phyloP scores from a whole-genome alignment of 2,797 vertebrate species.

The Percopsis omiscomaycus region DNA sequence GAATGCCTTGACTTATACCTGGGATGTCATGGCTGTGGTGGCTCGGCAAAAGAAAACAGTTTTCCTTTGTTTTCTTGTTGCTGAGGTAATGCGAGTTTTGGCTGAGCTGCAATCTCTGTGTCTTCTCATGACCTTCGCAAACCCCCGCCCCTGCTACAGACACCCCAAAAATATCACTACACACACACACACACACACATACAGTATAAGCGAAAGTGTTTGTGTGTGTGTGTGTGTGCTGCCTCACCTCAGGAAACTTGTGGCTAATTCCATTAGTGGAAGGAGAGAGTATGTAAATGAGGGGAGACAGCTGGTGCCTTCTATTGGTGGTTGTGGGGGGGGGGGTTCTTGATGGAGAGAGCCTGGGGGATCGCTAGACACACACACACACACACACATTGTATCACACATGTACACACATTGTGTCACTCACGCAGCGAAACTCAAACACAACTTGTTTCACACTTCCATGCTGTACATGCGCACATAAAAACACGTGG shows the following conservation, averaged over 20 bases:
- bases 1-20: not conserved
- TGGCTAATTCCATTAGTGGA: conserved; percentile 98
- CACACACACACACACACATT: conserved; percentile 28
- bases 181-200: not conserved
- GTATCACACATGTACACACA: conserved; percentile 11
- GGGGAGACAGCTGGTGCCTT: conserved; percentile 93
- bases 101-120: conserved; percentile 18
- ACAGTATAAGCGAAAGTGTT: conserved; percentile 24
- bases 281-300: conserved; percentile 92
- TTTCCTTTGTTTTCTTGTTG: conserved; percentile 14
- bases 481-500: not conserved
- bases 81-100: conserved; percentile 29
- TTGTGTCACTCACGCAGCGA: conserved; percentile 11
- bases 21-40: not conserved
- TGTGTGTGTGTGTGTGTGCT: conserved; percentile 80
- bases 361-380: conserved; percentile 80
- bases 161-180: conserved; percentile 15
- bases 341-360: conserved; percentile 81
- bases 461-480: not conserved
- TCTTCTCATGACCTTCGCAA: conserved; percentile 56
- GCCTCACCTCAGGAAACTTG: conserved; percentile 96
- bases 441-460: conserved; percentile 9
- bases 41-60: not conserved
- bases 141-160: conserved; percentile 10
- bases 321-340: conserved; percentile 78